Conservation (phyloP, 2,888 invertebrate species). For the Stomorhina lunata region DNA sequence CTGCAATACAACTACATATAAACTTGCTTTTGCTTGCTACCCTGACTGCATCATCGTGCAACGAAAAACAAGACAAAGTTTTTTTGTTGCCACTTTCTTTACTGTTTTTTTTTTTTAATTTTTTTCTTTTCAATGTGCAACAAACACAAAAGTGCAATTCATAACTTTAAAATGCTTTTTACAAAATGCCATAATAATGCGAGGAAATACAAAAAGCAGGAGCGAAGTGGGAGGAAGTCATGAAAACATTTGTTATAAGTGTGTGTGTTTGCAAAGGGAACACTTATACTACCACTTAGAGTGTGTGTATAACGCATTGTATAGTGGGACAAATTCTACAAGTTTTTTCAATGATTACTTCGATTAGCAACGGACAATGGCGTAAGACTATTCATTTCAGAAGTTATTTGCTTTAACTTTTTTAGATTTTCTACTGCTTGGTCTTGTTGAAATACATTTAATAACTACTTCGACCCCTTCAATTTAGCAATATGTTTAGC, state of each 20-base stretch:
- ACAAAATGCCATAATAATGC: conserved; percentile 24
- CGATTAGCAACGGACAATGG: no score
- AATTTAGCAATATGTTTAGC: no score
- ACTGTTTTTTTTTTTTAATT: not conserved
- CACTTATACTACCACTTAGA: not conserved
- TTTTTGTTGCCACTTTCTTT: not conserved
- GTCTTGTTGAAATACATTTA: no score
- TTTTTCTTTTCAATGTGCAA: not conserved
- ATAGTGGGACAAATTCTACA: no score
- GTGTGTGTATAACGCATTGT: no score
- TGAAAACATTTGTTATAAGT: no score
- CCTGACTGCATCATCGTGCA: conserved; percentile 19
- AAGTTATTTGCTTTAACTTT: no score
- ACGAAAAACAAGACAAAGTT: conserved; percentile 48
- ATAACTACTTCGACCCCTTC: no score
- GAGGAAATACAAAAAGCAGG: not conserved
- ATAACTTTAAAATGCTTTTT: conserved; percentile 61
- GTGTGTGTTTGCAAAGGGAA: not conserved
- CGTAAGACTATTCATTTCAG: no score
- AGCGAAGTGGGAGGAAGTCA: not conserved
- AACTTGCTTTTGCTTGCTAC: conserved; percentile 11
- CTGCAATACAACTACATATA: not conserved
- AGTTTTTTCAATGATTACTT: no score
- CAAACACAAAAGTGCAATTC: conserved; percentile 62
- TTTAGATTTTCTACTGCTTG: no score